Evolutionary conservation across 2,797 vertebrate genomes (phyloP), one percentile per base, ranked within the genome.

Genomic region (Sebastes trivittatus): DNA sequence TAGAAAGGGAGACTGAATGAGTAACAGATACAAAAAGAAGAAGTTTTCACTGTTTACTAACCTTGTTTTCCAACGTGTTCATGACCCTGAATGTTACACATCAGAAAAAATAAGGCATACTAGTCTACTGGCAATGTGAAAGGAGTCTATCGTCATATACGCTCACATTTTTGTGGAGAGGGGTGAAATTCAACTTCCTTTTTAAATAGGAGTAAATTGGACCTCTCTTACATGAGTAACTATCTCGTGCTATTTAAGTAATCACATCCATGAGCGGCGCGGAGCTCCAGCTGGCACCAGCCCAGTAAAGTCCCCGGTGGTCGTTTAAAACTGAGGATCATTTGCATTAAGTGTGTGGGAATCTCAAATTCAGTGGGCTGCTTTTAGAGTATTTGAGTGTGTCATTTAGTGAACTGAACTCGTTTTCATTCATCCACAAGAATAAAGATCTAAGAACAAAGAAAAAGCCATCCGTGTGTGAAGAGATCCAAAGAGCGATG

Each of bases 361-460:
- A 18, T 56, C 27, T 82, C n/a, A 64, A 16, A 68, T 22, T 72
- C n/a, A 49, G 13, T 32, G 30, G 49, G 29, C 13, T 42, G 52
- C 22, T 29, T 42, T 42, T 14, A 1, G n/a, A 42, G 49, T 11
- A 30, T 65, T 30, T 22, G 30, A 78, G 1, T 13, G 16, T 27
- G 23, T 72, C 49, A 9, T 49, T 59, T 14, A 60, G 68, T 7
- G 32, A 67, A 58, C 14, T 49, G 36, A 65, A 46, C 23, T 42
- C n/a, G 2, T 63, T 55, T 54, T 6, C 22, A 66, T 67, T 60
- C 56, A 42, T 32, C 5, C 5, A 27, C 30, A 30, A 34, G 34
- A 59, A 81, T 23, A 61, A 7, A 69, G 42, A 20, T 49, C 6
- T 42, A 3, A 61, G 49, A 78, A 69, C 52, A 67, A 71, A 79